Base-by-base conservation (phyloP, 2,113 vertebrate genomes). In the Heterotilapia buettikoferi region DNA sequence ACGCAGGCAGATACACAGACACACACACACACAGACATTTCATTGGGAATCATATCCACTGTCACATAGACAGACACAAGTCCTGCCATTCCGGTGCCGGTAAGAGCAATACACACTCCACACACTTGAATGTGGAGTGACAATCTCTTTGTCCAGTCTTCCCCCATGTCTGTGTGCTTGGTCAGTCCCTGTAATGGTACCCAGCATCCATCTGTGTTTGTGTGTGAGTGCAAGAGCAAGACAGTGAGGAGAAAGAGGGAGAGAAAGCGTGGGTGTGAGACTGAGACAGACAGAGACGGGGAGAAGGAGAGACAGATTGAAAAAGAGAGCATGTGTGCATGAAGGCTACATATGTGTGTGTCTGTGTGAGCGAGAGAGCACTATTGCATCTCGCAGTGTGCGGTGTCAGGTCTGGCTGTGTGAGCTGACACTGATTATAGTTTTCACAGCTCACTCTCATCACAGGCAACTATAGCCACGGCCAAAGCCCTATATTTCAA, bases 341-440 rank as follows among this genome's bases (percentile, higher is more conserved):
- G 71, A 87, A 73, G 79, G 87, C 78, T 63, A 66, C 79, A 59
- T 85, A 84, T 89, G 90, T 47, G 85, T 84, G 33, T 84, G 83
- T 84, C 61, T 88, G 88, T 81, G 88, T 81, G 90, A 21, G 89
- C 85, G 89, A 90, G 91, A 80, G 91, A 91, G 84, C 92, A 92
- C 90, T 89, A 94, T 92, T 92, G 93, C 86, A 78, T 94, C 92
- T 94, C 93, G 71, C 91, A 94, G 94, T 94, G 93, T 94, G 94
- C 84, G 92, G 93, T 95, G 94, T 94, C 95, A 94, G 93, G 92
- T 94, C 94, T 95, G 94, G 93, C 93, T 94, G 94, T 94, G 94
- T 93, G 93, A 95, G 95, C 94, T 96, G 95, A 96, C 95, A 95
- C 94, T 96, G 95, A 96, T 96, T 96, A 95, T 93, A 96, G 96